Conservation (phyloP, 2,113 vertebrate genomes). For the Melanostigma gelatinosum region DNA sequence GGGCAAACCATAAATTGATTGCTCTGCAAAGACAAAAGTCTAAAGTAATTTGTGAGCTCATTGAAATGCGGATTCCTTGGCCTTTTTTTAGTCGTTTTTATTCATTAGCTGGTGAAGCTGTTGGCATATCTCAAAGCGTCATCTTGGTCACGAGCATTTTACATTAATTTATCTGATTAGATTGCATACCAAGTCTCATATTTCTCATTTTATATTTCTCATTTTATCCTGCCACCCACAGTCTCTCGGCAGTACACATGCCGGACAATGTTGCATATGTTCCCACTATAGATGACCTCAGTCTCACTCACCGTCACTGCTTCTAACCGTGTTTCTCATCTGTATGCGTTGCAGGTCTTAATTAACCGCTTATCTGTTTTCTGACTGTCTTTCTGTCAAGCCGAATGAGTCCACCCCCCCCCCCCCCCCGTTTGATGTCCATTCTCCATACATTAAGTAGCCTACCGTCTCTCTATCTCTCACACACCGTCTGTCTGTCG, state of each 20-base stretch:
- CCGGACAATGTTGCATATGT: background rate
- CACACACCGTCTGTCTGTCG: conserved; percentile 35
- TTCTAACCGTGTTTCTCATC: conserved; percentile 33
- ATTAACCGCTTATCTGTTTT: conserved; percentile 16
- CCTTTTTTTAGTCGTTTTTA: conserved; percentile 34
- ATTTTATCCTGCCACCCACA: background rate
- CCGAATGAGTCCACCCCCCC: conserved; percentile 27
- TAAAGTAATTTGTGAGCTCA: conserved; percentile 58
- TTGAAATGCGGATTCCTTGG: conserved; percentile 48
- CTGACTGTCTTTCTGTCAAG: conserved; percentile 33
- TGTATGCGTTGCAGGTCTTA: conserved; percentile 6
- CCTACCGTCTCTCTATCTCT: conserved; percentile 35
- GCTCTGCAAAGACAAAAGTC: conserved; percentile 61
- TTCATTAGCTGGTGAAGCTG: conserved; percentile 26
- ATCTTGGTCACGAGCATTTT: conserved; percentile 27
- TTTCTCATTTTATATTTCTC: background rate
- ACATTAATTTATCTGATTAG: conserved; percentile 17
- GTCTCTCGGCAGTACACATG: background rate
- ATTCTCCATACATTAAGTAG: conserved; percentile 28
- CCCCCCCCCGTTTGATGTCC: conserved; percentile 25
- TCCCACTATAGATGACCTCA: conserved; percentile 44
- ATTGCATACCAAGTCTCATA: conserved; percentile 10
- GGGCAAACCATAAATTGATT: conserved; percentile 55
- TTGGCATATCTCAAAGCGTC: conserved; percentile 14
- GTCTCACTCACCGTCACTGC: conserved; percentile 29